Conservation (phyloP, 1,140 invertebrate species). For the Panagrolaimus sp. region DNA sequence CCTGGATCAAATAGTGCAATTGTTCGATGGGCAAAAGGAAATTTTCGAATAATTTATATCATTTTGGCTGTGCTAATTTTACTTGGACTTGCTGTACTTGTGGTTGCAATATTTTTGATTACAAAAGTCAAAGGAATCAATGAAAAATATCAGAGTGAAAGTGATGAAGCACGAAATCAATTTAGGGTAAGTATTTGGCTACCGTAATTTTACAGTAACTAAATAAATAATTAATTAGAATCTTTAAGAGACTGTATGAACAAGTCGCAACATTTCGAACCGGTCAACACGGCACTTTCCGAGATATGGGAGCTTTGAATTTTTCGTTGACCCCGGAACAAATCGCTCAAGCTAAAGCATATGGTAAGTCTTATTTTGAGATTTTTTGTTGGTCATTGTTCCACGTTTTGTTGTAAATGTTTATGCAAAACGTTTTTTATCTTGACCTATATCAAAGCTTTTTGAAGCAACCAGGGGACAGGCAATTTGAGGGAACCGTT, state of each 20-base stretch:
- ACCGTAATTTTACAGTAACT: no score
- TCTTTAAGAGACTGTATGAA: neutral
- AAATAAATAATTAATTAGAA: neutral
- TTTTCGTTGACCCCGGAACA: neutral
- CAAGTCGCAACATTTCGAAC: slow-evolving; percentile 5
- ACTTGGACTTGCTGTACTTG: neutral
- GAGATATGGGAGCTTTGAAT: neutral
- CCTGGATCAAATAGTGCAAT: slow-evolving; percentile 7
- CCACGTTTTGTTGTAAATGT: neutral
- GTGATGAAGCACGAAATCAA: neutral
- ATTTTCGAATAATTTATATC: neutral
- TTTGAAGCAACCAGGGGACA: neutral
- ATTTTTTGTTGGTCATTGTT: neutral
- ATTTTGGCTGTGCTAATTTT: neutral
- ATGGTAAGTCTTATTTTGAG: neutral
- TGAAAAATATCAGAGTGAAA: neutral
- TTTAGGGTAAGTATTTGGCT: neutral
- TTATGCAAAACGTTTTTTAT: neutral
- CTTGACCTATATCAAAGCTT: neutral
- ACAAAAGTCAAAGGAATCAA: neutral
- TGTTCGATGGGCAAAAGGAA: neutral
- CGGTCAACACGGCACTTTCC: neutral
- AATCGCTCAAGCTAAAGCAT: neutral
- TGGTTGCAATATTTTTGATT: neutral
- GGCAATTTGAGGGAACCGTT: neutral